Evolutionary conservation across 2,113 vertebrate genomes (phyloP).

Genomic region (Labrus mixtus): DNA sequence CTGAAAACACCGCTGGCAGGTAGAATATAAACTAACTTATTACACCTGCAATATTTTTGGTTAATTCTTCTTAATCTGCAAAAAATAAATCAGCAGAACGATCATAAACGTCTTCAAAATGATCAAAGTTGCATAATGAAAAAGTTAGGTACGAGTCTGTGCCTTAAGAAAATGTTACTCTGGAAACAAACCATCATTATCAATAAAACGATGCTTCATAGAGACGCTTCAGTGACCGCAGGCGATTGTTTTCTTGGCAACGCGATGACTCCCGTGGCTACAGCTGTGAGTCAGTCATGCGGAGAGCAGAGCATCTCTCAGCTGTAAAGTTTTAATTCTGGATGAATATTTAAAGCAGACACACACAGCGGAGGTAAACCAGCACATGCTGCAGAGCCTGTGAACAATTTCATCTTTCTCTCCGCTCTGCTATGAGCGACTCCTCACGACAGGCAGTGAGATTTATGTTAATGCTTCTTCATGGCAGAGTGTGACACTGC

Average conservation of each 20-base stretch:
- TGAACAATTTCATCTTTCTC: neutral
- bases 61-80: too few relatives aligned
- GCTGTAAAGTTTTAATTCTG: neutral
- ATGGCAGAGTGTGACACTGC: neutral
- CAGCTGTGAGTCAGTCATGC: neutral
- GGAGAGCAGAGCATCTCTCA: conserved; percentile 5
- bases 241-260: neutral
- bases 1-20: too few relatives aligned
- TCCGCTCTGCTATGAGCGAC: neutral
- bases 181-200: too few relatives aligned
- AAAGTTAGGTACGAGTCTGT: too few relatives aligned
- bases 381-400: neutral
- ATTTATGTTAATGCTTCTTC: conserved; percentile 11
- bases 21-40: neutral
- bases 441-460: neutral
- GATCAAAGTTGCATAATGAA: too few relatives aligned
- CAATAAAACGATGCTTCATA: too few relatives aligned
- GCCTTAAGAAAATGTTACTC: too few relatives aligned
- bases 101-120: too few relatives aligned
- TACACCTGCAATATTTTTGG: too few relatives aligned
- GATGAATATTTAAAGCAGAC: conserved; percentile 5
- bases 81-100: too few relatives aligned
- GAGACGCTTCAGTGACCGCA: neutral
- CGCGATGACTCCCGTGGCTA: neutral
- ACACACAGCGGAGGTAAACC: neutral